A percentile compares a stretch with the other conserved stretches of the same genome.
phyloP scores from a whole-genome alignment of 30 jellyfish, hydroid and myxozoan species.

The Turritopsis dohrnii region DNA sequence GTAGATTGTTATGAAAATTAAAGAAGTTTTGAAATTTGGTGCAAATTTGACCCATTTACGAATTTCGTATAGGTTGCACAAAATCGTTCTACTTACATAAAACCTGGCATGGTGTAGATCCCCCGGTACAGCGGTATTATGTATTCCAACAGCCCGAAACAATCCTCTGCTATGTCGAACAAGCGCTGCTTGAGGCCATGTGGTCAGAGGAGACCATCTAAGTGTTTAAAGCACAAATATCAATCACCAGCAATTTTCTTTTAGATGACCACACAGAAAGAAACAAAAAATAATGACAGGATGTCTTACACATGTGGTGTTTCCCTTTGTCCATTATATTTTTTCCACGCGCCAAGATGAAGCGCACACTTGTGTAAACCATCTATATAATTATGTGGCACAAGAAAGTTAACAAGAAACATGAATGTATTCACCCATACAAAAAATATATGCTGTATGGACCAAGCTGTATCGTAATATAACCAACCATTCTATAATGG shows the following conservation, averaged over 20 bases:
- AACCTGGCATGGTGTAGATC: constrained; percentile 89
- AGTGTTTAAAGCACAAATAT: background rate
- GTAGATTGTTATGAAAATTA: no score
- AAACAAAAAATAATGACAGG: background rate
- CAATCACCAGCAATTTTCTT: background rate
- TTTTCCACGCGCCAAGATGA: constrained; percentile 95
- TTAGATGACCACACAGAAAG: background rate
- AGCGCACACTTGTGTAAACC: constrained; percentile 93
- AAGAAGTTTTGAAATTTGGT: no score
- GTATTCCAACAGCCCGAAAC: constrained; percentile 81
- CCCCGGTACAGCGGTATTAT: constrained; percentile 93
- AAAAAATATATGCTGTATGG: constrained; percentile 66
- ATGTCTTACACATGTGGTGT: constrained; percentile 32
- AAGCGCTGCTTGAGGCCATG: constrained; percentile 92
- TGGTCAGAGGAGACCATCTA: constrained; percentile 91
- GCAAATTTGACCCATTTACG: no score
- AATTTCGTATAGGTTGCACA: no score
- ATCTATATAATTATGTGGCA: constrained; percentile 84
- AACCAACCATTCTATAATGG: constrained; percentile 71
- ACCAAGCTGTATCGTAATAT: constrained; percentile 78
- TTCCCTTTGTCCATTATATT: constrained; percentile 75
- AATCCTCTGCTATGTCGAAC: constrained; percentile 71
- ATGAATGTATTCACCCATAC: constrained; percentile 79
- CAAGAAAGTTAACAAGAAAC: constrained; percentile 52
- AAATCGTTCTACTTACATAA: constrained; percentile 92